Evolutionary conservation across 2,888 invertebrate species (phyloP).

Genomic region (Cephus rjabovi): DNA sequence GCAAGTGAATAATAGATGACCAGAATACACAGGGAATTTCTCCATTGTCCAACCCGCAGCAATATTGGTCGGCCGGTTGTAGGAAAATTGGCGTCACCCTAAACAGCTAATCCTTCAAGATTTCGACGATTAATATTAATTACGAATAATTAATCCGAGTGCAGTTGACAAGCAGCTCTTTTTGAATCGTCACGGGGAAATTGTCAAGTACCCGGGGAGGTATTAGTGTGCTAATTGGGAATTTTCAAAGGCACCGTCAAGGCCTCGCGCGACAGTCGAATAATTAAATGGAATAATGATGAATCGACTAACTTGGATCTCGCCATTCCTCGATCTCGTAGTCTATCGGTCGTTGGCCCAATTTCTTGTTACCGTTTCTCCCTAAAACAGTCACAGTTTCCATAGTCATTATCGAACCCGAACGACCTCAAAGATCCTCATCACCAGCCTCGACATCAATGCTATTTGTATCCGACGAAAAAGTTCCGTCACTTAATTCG

Average conservation of each 20-base stretch:
- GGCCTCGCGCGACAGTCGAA: not conserved
- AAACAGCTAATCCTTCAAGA: not conserved
- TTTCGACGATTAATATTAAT: not conserved
- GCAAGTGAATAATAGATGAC: not conserved
- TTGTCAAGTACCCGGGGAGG: not conserved
- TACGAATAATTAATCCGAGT: not conserved
- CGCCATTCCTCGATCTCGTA: conserved; percentile 82
- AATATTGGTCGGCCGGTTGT: not conserved
- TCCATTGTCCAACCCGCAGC: not conserved
- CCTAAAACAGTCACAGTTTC: conserved; percentile 59
- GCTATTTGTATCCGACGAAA: not conserved
- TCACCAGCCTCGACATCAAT: not conserved
- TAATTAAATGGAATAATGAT: not conserved
- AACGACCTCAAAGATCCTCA: not conserved
- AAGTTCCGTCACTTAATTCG: not conserved
- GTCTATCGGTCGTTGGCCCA: conserved; percentile 70
- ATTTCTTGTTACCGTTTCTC: conserved; percentile 71
- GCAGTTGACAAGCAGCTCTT: not conserved
- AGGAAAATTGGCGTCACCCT: not conserved
- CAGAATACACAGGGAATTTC: not conserved
- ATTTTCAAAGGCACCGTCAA: not conserved
- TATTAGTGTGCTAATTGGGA: not conserved
- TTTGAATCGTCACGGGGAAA: not conserved
- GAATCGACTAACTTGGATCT: conserved; percentile 72
- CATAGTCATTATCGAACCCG: not conserved